phyloP scores from a whole-genome alignment of 2,113 vertebrate species.

The Mugil cephalus region DNA sequence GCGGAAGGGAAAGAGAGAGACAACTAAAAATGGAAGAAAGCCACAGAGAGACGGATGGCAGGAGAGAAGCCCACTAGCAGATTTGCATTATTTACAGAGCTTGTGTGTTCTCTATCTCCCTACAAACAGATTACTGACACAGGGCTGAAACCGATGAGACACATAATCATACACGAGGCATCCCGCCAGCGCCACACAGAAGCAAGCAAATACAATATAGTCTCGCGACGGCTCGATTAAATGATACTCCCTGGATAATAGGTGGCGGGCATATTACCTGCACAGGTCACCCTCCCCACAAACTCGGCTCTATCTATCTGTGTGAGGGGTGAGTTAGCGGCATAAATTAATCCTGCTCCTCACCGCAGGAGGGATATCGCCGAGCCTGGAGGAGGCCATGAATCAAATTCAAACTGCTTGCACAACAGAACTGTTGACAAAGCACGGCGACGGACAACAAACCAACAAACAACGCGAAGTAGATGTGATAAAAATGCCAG shows the following conservation, averaged over 20 bases:
- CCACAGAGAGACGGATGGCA: conserved; percentile 35
- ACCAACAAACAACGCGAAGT: conserved; percentile 41
- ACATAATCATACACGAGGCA: conserved; percentile 65
- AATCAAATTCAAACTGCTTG: conserved; percentile 71
- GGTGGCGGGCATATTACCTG: conserved; percentile 59
- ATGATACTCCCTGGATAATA: conserved; percentile 71
- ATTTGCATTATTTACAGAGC: conserved; percentile 82
- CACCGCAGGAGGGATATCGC: conserved; percentile 62
- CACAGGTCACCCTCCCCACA: conserved; percentile 7
- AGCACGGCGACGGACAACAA: conserved; percentile 45
- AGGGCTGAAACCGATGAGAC: conserved; percentile 74
- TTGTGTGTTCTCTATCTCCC: conserved; percentile 67
- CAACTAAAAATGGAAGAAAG: conserved; percentile 40
- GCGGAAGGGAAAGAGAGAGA: conserved; percentile 30
- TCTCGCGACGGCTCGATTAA: conserved; percentile 75
- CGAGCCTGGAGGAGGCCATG: conserved; percentile 39
- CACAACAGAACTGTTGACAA: conserved; percentile 56
- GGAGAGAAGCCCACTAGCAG: conserved; percentile 71
- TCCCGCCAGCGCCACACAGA: conserved; percentile 48
- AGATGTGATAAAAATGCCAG: conserved; percentile 31
- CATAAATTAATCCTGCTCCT: conserved; percentile 67
- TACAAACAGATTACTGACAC: conserved; percentile 79
- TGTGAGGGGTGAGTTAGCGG: conserved; percentile 41
- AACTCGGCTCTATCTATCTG: conserved; percentile 26
- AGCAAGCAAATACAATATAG: conserved; percentile 63